phyloP scores from a whole-genome alignment of 2,797 vertebrate species.

The Pseudopleuronectes americanus region DNA sequence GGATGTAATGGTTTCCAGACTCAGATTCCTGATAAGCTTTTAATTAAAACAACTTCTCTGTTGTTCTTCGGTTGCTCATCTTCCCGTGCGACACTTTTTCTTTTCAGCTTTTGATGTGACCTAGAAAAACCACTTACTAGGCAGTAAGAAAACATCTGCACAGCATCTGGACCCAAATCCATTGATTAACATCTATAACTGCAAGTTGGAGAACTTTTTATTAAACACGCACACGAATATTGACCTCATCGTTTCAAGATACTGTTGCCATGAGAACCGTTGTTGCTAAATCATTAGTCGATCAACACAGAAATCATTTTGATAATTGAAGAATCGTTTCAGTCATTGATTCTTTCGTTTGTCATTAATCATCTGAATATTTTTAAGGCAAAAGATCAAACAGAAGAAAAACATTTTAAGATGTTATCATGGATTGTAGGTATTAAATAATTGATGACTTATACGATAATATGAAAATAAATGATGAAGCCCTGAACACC shows the following conservation, averaged over 20 bases:
- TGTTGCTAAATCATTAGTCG: too few relatives aligned
- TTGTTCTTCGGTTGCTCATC: not conserved
- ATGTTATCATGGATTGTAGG: too few relatives aligned
- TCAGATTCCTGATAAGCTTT: not conserved
- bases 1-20: not conserved
- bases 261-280: too few relatives aligned
- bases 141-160: conserved; percentile 10
- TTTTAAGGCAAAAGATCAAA: too few relatives aligned
- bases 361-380: too few relatives aligned
- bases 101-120: not conserved
- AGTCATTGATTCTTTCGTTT: too few relatives aligned
- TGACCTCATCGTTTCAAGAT: not conserved
- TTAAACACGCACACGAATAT: not conserved
- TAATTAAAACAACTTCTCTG: not conserved
- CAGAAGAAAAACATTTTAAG: too few relatives aligned
- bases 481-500: not conserved
- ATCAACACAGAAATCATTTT: not conserved
- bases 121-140: not conserved
- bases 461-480: not conserved
- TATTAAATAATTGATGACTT: not conserved
- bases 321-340: too few relatives aligned
- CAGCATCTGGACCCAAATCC: conserved; percentile 1
- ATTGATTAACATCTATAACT: not conserved
- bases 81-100: too few relatives aligned
- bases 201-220: too few relatives aligned